Evolutionary conservation across 2,888 invertebrate genomes (phyloP), one percentile per base, ranked within the genome.

Genomic region (Aethes cnicana): DNA sequence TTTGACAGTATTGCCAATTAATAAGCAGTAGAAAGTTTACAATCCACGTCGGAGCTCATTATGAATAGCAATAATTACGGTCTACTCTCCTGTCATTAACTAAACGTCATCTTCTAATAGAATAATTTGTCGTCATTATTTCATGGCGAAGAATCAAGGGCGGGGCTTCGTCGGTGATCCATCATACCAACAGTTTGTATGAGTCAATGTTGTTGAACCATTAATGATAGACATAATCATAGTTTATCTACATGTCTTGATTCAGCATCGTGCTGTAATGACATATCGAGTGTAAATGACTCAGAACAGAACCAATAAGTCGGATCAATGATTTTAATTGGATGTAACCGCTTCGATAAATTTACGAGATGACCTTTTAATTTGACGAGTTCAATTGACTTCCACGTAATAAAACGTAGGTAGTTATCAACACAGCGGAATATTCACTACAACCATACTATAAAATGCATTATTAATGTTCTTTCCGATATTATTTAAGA

Each of bases 111-210:
- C 62, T 60, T 62, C 62, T 71, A 74, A 76, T 71, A 65, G 68
- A 58, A 73, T 76, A 76, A 78, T 81, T 81, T 77, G 72, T 78
- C 66, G 70, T 74, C 67, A 77, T 81, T 75, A 80, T 67, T 70
- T 69, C 62, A 69, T 64, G 69, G 72, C 69, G 67, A 68, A 56
- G 63, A 69, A 67, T 69, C 61, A 74, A 72, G 68, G 73, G 75
- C 73, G 69, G 67, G 60, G 69, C 55, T 55, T 55, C 55, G 57
- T 42, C 42, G 61, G 56, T 70, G 68, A 74, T 80, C 69, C 66
- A 74, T 78, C 72, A 75, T 72, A 67, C 72, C 23, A 23, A 4
- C 26, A 4, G 7, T 23, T 35, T 74, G 66, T 67, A 71, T 74
- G 69, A 76, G 63, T 74, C 74, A 74, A 68, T 72, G 64, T 67